Conservation (phyloP, 2,888 invertebrate species). For the Invenusta paracnida region DNA sequence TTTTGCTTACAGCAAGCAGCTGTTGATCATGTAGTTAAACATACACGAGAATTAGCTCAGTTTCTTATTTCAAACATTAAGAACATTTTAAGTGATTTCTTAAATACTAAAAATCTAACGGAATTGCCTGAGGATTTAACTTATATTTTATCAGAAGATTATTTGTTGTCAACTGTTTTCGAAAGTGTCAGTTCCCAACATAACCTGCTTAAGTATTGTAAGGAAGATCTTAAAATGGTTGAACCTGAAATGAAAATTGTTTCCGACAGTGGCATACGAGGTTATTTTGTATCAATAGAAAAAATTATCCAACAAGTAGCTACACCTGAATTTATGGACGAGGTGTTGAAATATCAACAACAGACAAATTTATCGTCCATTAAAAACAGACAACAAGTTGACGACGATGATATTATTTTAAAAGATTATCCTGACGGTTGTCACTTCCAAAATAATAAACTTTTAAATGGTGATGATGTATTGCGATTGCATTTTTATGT, state of each 20-base stretch:
- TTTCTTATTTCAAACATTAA: not conserved
- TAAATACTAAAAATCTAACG: not conserved
- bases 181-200: not conserved
- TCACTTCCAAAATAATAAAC: not conserved
- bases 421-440: not conserved
- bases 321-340: not conserved
- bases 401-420: not conserved
- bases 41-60: not conserved
- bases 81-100: not conserved
- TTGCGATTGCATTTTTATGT: not conserved
- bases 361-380: not conserved
- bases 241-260: not conserved
- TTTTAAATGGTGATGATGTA: not conserved
- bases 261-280: not conserved
- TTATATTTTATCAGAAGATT: not conserved
- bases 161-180: not conserved
- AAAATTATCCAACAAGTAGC: not conserved
- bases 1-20: conserved; percentile 2
- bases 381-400: not conserved
- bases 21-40: not conserved
- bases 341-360: not conserved
- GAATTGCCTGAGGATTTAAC: not conserved
- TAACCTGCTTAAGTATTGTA: not conserved
- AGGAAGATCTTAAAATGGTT: not conserved
- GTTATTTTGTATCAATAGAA: not conserved